Evolutionary conservation across 2,888 invertebrate genomes (phyloP).

Genomic region (Oegoconia quadripuncta): DNA sequence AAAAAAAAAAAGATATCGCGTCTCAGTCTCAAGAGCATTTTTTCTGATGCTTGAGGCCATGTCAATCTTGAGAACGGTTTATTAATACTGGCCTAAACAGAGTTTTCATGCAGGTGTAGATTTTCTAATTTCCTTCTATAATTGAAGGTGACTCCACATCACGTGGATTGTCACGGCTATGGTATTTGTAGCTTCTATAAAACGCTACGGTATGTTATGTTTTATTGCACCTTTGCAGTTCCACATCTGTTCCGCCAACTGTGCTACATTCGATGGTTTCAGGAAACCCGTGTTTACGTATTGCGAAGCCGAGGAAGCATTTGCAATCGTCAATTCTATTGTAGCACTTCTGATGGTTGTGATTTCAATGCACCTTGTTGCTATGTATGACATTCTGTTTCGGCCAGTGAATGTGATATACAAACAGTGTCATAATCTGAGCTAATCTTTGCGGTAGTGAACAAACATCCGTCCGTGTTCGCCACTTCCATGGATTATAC

Average conservation of each 20-base stretch:
- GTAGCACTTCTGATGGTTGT: background rate
- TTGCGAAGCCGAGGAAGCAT: background rate
- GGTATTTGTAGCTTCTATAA: background rate
- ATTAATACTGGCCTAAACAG: too few relatives aligned
- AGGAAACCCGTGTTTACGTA: slow-evolving; percentile 1
- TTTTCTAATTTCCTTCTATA: too few relatives aligned
- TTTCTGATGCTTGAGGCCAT: too few relatives aligned
- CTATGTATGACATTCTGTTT: slow-evolving; percentile 16
- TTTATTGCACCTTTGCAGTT: background rate
- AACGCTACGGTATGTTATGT: background rate
- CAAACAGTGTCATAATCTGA: slow-evolving; percentile 35
- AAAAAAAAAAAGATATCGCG: too few relatives aligned
- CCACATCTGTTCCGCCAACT: too few relatives aligned
- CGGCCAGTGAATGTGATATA: slow-evolving; percentile 19
- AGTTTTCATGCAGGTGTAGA: too few relatives aligned
- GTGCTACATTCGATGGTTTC: slow-evolving; percentile 2
- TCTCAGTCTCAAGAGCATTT: too few relatives aligned
- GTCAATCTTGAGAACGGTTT: too few relatives aligned
- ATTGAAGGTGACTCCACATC: too few relatives aligned
- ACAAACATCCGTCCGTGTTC: slow-evolving; percentile 17
- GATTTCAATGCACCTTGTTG: slow-evolving; percentile 3
- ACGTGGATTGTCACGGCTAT: too few relatives aligned
- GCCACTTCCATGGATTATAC: background rate
- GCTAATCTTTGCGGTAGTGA: slow-evolving; percentile 30
- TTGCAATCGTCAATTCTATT: background rate